Evolutionary conservation across 2,797 vertebrate genomes (phyloP).

Genomic region (Sebastes melanostomus): DNA sequence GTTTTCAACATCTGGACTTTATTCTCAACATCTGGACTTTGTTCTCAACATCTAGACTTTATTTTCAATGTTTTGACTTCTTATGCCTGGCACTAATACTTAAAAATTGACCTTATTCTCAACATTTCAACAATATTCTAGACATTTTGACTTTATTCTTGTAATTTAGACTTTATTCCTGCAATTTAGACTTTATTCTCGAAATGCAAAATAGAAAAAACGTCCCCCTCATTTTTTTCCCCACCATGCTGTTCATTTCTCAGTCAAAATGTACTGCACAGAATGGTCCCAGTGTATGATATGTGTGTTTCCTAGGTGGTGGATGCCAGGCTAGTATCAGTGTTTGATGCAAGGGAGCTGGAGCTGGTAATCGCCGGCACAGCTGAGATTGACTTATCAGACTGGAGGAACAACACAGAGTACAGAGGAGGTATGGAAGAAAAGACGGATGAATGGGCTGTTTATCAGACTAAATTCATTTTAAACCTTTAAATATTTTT

Average conservation of each 20-base stretch:
- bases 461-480: not conserved
- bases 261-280: no score
- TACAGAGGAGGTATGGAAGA: slow-evolving; percentile 90
- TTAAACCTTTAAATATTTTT: not conserved
- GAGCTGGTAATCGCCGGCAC: slow-evolving; percentile 97
- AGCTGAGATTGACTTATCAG: slow-evolving; percentile 93
- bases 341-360: slow-evolving; percentile 95
- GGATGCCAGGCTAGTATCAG: slow-evolving; percentile 92
- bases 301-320: slow-evolving; percentile 85
- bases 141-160: not conserved
- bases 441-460: not conserved
- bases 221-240: not conserved
- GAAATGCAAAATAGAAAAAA: no score
- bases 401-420: slow-evolving; percentile 96
- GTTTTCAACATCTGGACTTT: fast-evolving
- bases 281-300: not conserved
- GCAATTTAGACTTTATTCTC: no score
- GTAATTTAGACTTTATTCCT: not conserved
- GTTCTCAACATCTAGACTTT: fast-evolving
- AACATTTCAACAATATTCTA: no score
- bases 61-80: not conserved
- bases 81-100: no score
- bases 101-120: not conserved
- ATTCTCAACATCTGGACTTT: no score
- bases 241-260: no score